Base-by-base conservation (phyloP, 1,140 invertebrate genomes). In the Papilio dardanus region DNA sequence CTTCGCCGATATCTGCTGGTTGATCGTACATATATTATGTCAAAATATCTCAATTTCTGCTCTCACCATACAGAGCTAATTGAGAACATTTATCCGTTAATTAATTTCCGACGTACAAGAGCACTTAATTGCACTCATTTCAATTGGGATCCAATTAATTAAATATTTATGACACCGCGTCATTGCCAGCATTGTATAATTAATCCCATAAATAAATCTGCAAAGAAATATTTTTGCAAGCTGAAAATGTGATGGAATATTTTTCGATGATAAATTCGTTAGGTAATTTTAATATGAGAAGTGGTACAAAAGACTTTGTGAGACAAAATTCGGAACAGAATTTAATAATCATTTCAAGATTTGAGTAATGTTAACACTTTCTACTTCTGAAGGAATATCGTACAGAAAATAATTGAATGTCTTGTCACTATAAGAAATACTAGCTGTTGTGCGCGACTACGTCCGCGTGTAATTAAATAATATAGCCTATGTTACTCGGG, bases 101-200 rank as follows among this genome's bases (percentile, higher is more conserved):
- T 69, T 69, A 69, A 69, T 69, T 37, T 40, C 35, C 42, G 31
- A 37, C 67, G 66, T 33, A 69, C 14, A 69, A 69, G 2, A 69
- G 33, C 33, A 21, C 19, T 37, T 69, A 40, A 69, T 69, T 69
- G 67, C 67, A 69, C 35, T 69, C 67, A 69, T 69, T 69, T 37
- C 67, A 16, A 69, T 69, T 35, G 67, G 35, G 67, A 21, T 37
- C 67, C 67, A 69, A 69, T 69, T 69, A 69, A 69, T 69, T 69
- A 37, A 69, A 4, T 69, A 69, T 69, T 69, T 37, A 69, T 69
- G 67, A 69, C 21, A 40, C 35, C 33, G 21, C 67, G 67, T 69
- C 67, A 40, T 16, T 37, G 67, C 5, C 67, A 69, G 30, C 30
- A 33, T 62, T 31, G 31, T 21, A 31, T 67, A 67, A 67, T 35